These are phyloP conservation scores for Bagarius yarrelli DNA, from an alignment of 2,113 vertebrate genomes.

Conservation along the genomic window DNA sequence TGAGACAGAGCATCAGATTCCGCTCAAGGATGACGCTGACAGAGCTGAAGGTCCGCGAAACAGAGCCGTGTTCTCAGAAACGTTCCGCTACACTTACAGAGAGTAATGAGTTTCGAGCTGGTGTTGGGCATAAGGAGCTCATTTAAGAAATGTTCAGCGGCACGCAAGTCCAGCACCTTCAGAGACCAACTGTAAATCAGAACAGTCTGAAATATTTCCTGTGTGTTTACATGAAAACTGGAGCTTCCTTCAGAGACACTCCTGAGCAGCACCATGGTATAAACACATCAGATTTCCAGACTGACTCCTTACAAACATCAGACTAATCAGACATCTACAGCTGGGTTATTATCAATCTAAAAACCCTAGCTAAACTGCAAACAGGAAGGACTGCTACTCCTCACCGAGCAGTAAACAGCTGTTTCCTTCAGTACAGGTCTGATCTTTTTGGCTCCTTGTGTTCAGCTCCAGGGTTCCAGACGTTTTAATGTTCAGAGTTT, in stretches of 20 bases:
- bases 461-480: neutral
- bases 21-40: slow-evolving; percentile 9
- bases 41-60: neutral
- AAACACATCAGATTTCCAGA: neutral
- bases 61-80: slow-evolving; percentile 5
- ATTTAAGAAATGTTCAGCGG: slow-evolving; percentile 2
- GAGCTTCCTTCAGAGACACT: neutral
- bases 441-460: neutral
- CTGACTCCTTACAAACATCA: neutral
- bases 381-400: neutral
- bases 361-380: neutral
- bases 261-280: no score
- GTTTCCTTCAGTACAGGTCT: neutral
- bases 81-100: slow-evolving; percentile 10
- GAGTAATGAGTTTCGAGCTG: slow-evolving; percentile 17
- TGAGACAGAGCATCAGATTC: slow-evolving; percentile 12
- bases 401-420: neutral
- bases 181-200: neutral
- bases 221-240: neutral
- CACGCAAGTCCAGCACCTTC: neutral
- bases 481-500: neutral
- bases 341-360: neutral
- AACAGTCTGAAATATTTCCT: neutral
- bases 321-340: neutral
- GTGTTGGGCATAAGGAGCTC: slow-evolving; percentile 9